Conservation (phyloP, 2,888 invertebrate species). For the Zele albiditarsus region DNA sequence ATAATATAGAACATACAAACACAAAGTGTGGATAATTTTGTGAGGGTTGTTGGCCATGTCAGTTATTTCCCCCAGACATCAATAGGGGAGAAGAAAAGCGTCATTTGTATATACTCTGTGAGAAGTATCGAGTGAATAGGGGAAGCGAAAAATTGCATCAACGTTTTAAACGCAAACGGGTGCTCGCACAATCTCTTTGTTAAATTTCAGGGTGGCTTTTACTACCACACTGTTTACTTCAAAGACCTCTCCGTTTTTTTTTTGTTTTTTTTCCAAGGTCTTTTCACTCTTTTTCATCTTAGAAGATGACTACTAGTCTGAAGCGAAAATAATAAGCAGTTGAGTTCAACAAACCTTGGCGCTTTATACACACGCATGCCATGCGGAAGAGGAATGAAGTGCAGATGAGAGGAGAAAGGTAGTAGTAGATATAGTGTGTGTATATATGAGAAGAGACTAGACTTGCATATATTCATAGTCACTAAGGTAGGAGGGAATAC, state of each 20-base stretch:
- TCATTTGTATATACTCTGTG: neutral
- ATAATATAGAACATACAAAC: neutral
- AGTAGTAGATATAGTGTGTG: neutral
- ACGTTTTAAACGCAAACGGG: conserved; percentile 19
- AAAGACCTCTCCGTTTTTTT: conserved; percentile 27
- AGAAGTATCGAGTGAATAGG: neutral
- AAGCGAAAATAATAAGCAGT: conserved; percentile 31
- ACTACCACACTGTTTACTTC: conserved; percentile 21
- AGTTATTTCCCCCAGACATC: neutral
- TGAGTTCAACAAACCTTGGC: conserved; percentile 36
- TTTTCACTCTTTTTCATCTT: conserved; percentile 29
- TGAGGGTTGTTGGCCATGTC: neutral
- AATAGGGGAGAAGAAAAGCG: neutral
- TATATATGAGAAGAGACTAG: neutral
- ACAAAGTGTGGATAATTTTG: neutral
- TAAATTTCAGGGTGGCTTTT: conserved; percentile 33
- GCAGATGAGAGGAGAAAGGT: neutral
- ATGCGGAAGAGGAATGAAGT: conserved; percentile 18
- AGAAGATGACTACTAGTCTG: conserved; percentile 23
- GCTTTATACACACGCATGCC: conserved; percentile 10
- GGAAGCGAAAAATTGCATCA: conserved; percentile 9
- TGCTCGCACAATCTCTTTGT: conserved; percentile 19
- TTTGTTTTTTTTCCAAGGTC: conserved; percentile 18
- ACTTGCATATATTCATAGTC: neutral
- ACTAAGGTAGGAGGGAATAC: conserved; percentile 16